A percentile compares a stretch with the other conserved stretches of the same genome.
phyloP scores from a whole-genome alignment of 2,888 invertebrate species.

The Macrosiphum euphorbiae region DNA sequence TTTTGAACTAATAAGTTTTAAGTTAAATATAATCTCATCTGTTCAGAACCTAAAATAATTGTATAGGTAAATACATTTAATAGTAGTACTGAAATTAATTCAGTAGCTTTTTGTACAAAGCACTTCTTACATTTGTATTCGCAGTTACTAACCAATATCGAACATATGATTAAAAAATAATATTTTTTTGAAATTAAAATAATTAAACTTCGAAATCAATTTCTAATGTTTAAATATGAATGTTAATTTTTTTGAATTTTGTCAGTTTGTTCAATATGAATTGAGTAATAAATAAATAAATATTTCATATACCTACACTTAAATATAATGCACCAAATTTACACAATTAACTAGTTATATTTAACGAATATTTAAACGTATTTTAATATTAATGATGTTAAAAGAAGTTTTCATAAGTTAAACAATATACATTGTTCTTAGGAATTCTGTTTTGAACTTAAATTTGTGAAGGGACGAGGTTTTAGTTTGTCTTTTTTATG shows the following conservation, averaged over 20 bases:
- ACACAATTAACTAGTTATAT: not conserved
- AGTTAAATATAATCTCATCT: not conserved
- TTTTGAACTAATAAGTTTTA: not conserved
- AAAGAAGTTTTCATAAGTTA: not conserved
- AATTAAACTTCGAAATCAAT: not conserved
- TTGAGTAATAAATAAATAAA: not conserved
- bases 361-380: not conserved
- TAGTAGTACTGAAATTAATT: not conserved
- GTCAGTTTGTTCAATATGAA: not conserved
- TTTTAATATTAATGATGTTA: not conserved
- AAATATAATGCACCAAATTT: not conserved
- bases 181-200: not conserved
- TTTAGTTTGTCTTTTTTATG: not conserved
- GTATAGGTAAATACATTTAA: not conserved
- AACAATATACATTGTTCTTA: not conserved
- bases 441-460: slow-evolving; percentile 2
- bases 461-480: not conserved
- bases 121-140: too few relatives aligned
- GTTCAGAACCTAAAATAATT: not conserved
- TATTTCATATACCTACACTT: not conserved
- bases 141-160: not conserved
- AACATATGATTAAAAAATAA: not conserved
- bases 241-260: not conserved
- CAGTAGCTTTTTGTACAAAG: not conserved
- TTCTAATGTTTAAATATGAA: not conserved